Evolutionary conservation across 2,797 vertebrate genomes (phyloP).

Genomic region (Gymnoscopelus microlampas): DNA sequence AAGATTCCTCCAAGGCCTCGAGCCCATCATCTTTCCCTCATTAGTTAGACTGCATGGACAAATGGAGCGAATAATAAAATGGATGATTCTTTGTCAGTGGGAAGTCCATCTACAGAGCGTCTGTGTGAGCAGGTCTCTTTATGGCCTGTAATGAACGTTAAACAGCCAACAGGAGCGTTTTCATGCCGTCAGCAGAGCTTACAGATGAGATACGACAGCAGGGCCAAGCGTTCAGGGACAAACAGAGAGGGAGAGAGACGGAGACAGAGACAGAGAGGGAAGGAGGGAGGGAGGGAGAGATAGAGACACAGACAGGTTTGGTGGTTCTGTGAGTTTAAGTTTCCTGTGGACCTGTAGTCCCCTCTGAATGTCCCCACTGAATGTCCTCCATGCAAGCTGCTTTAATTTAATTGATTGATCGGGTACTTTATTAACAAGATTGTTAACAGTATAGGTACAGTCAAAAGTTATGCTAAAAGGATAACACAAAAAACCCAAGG

Average conservation of each 20-base stretch:
- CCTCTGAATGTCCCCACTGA: no score
- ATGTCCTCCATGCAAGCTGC: no score
- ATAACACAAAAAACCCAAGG: no score
- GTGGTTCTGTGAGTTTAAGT: no score
- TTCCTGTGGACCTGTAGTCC: no score
- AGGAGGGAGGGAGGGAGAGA: no score
- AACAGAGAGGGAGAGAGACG: neutral
- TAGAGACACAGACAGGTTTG: no score
- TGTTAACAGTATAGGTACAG: no score
- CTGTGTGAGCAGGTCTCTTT: conserved; percentile 33
- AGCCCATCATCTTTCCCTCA: conserved; percentile 1
- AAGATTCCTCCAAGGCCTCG: conserved; percentile 10
- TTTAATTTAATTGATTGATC: no score
- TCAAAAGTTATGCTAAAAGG: no score
- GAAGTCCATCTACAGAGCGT: conserved; percentile 29
- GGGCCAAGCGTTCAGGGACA: neutral
- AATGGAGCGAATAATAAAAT: conserved; percentile 47
- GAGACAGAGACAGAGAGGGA: neutral
- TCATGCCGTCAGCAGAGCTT: conserved; percentile 41
- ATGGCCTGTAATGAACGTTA: conserved; percentile 43
- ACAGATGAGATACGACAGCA: conserved; percentile 23
- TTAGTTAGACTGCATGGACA: conserved; percentile 29
- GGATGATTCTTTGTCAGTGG: conserved; percentile 39
- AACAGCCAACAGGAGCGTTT: conserved; percentile 28
- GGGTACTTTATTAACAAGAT: no score